These are phyloP conservation scores for Acleris sparsana DNA, from an alignment of 2,888 invertebrate genomes.

Conservation along the genomic window DNA sequence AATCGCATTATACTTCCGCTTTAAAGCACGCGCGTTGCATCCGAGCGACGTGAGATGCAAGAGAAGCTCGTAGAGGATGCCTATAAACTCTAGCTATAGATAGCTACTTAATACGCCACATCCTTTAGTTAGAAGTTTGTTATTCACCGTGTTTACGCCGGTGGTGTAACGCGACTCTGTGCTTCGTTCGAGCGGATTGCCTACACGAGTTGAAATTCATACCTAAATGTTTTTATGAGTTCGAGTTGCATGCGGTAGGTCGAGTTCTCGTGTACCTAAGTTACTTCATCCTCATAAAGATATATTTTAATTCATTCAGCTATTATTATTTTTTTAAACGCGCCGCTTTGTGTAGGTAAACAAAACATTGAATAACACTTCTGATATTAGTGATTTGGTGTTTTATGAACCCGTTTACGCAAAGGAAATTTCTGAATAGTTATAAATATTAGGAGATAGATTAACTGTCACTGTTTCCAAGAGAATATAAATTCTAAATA, in stretches of 20 bases:
- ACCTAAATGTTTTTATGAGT: slow-evolving; percentile 15
- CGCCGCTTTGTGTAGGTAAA: no score
- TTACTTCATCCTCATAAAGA: not conserved
- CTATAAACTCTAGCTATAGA: slow-evolving; percentile 3
- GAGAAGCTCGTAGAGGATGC: slow-evolving; percentile 12
- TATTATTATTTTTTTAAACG: no score
- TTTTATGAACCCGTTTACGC: no score
- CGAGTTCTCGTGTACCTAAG: not conserved
- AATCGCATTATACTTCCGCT: slow-evolving; percentile 82
- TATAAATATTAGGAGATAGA: no score
- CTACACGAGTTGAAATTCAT: slow-evolving; percentile 16
- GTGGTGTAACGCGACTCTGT: slow-evolving; percentile 4
- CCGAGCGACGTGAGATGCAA: slow-evolving; percentile 63
- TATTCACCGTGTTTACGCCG: slow-evolving; percentile 12
- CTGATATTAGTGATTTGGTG: no score
- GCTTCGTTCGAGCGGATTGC: slow-evolving; percentile 6
- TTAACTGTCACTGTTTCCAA: no score
- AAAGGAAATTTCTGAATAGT: no score
- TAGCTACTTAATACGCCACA: slow-evolving; percentile 2
- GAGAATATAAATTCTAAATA: no score
- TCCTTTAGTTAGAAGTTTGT: slow-evolving; percentile 6
- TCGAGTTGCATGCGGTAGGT: slow-evolving; percentile 14
- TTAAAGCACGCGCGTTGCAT: slow-evolving; percentile 76
- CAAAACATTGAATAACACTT: no score
- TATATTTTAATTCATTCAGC: no score